These are phyloP conservation scores for Cyanoliseus patagonus DNA, from an alignment of 2,113 vertebrate genomes.

Conservation along the genomic window DNA sequence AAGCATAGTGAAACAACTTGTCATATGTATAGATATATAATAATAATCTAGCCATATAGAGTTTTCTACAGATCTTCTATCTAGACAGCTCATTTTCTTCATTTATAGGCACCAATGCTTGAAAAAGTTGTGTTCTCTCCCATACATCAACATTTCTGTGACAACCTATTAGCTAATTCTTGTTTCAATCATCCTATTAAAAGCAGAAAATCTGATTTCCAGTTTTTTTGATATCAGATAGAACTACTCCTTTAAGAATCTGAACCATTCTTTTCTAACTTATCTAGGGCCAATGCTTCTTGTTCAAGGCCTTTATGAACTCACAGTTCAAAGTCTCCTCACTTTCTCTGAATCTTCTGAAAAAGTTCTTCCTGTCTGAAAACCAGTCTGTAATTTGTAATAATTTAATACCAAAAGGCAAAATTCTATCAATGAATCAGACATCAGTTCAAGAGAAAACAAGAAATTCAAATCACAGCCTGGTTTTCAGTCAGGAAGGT, in stretches of 20 bases:
- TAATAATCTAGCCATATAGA: not conserved
- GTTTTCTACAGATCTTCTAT: not conserved
- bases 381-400: not conserved
- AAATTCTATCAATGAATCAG: not conserved
- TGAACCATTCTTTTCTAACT: not conserved
- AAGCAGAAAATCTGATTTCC: not conserved
- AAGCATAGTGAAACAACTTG: not conserved
- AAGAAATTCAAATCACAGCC: not conserved
- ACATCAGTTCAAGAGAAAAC: not conserved
- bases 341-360: not conserved
- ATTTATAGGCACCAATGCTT: not conserved
- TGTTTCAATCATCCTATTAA: not conserved
- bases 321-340: not conserved
- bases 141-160: not conserved
- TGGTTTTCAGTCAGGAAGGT: not conserved
- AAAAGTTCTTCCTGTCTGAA: not conserved
- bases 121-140: not conserved
- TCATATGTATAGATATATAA: too few relatives aligned
- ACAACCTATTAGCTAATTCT: not conserved
- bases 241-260: not conserved
- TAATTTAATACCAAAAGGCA: not conserved
- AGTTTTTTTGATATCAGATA: not conserved
- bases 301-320: not conserved
- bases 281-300: not conserved
- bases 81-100: not conserved